A percentile compares a stretch with the other conserved stretches of the same genome.
These are phyloP conservation scores for Volucella bombylans DNA, from an alignment of 2,888 invertebrate genomes.

Conservation along the genomic window DNA sequence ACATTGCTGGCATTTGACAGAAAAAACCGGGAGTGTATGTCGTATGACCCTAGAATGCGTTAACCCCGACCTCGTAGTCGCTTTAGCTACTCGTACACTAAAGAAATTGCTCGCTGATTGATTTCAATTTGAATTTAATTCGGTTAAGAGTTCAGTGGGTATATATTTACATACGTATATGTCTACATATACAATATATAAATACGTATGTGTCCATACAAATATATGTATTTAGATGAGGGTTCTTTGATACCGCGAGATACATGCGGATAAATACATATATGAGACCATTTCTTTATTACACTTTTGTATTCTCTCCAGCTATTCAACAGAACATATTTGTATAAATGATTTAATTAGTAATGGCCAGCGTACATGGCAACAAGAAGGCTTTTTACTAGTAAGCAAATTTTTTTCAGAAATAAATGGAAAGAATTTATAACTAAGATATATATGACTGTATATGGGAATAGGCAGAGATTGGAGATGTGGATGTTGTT, in stretches of 20 bases:
- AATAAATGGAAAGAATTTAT: no score
- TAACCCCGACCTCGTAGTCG: constrained; percentile 58
- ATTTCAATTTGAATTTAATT: constrained; percentile 74
- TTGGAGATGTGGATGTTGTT: no score
- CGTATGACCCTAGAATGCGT: constrained; percentile 67
- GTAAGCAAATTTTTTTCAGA: not conserved
- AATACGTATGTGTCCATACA: no score
- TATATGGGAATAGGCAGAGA: no score
- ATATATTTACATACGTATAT: not conserved
- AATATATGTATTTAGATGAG: constrained; percentile 17
- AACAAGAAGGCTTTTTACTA: constrained; percentile 14
- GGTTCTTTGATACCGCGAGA: constrained; percentile 12
- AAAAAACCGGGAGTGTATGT: constrained; percentile 55
- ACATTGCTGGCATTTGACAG: constrained; percentile 70
- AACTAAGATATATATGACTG: no score
- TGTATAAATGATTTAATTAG: constrained; percentile 55
- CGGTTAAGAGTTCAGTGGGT: constrained; percentile 73
- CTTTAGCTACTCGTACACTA: constrained; percentile 23
- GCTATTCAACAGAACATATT: constrained; percentile 43
- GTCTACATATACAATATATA: no score
- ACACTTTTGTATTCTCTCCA: constrained; percentile 18
- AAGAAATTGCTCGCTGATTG: constrained; percentile 67
- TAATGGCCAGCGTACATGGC: constrained; percentile 6
- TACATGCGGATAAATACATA: not conserved
- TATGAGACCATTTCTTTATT: no score